These are phyloP conservation scores for Drosophila silvestris DNA, from an alignment of 2,888 invertebrate genomes.

Conservation along the genomic window DNA sequence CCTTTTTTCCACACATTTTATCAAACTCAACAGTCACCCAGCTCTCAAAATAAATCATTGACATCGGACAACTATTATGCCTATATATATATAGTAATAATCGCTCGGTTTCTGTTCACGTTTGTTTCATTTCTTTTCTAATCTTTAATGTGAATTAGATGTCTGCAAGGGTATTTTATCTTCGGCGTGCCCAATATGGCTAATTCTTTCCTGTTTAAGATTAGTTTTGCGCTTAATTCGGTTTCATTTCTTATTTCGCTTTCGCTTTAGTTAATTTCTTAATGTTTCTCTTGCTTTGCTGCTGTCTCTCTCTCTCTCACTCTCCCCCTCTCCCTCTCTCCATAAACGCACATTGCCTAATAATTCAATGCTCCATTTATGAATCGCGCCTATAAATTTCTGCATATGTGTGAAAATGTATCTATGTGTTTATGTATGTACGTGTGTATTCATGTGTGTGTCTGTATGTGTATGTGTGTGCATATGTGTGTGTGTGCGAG, in stretches of 20 bases:
- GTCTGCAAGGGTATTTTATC: slow-evolving; percentile 1
- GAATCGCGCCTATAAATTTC: slow-evolving; percentile 14
- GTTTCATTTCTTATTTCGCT: not conserved
- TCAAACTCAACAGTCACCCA: not conserved
- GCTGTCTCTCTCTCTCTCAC: slow-evolving; percentile 15
- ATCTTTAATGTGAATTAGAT: not conserved
- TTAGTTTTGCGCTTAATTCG: slow-evolving; percentile 1
- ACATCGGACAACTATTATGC: not conserved
- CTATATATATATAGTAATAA: not conserved
- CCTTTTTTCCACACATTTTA: not conserved
- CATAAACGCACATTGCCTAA: slow-evolving; percentile 26
- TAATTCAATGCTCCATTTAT: slow-evolving; percentile 21
- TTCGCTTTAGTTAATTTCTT: slow-evolving; percentile 13
- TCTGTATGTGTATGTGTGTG: slow-evolving; percentile 14
- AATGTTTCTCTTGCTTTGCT: slow-evolving; percentile 34
- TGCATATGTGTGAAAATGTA: not conserved
- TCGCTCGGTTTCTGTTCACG: not conserved
- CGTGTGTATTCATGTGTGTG: slow-evolving; percentile 27
- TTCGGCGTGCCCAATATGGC: not conserved
- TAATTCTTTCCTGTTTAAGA: not conserved
- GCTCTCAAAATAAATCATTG: not conserved
- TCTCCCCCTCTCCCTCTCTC: not conserved
- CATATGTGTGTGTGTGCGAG: slow-evolving; percentile 18
- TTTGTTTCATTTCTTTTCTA: not conserved
- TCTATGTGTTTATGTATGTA: not conserved